phyloP scores from a whole-genome alignment of 2,113 vertebrate species.

The Gopherus flavomarginatus region DNA sequence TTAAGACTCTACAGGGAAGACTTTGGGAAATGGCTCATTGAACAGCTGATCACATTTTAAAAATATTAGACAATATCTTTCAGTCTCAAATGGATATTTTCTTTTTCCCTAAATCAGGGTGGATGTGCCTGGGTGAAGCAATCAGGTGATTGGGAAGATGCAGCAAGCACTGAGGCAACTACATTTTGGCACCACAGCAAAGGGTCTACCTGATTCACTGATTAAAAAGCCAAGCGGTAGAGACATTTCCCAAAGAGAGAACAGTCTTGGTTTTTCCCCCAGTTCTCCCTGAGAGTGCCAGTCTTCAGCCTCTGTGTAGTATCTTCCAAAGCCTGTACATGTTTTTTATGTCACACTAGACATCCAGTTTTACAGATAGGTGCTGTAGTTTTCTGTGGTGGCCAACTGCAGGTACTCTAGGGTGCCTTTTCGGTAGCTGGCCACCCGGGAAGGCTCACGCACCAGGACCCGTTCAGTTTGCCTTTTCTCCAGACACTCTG shows the following conservation, averaged over 20 bases:
- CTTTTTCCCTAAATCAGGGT: constrained; percentile 14
- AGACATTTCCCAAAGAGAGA: background rate
- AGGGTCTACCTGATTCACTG: background rate
- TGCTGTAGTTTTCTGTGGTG: constrained; percentile 82
- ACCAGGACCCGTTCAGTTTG: constrained; percentile 69
- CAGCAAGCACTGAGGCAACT: background rate
- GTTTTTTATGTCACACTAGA: background rate
- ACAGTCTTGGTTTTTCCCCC: background rate
- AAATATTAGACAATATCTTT: constrained; percentile 15
- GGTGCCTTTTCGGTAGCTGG: constrained; percentile 77
- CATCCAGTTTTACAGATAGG: constrained; percentile 80
- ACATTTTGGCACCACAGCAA: background rate
- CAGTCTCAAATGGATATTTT: constrained; percentile 14
- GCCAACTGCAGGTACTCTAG: constrained; percentile 93
- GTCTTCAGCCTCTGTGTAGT: background rate
- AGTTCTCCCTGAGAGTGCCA: background rate
- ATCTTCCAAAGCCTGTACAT: background rate
- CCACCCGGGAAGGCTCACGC: constrained; percentile 66
- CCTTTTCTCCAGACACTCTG: constrained; percentile 83
- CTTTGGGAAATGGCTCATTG: constrained; percentile 41
- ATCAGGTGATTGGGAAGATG: background rate
- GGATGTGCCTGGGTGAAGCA: background rate
- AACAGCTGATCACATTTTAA: constrained; percentile 22
- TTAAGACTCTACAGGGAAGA: constrained; percentile 22
- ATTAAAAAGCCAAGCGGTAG: background rate